These are phyloP conservation scores for Meloidogyne hapla DNA, from an alignment of 1,140 invertebrate species.

Conservation along the genomic window DNA sequence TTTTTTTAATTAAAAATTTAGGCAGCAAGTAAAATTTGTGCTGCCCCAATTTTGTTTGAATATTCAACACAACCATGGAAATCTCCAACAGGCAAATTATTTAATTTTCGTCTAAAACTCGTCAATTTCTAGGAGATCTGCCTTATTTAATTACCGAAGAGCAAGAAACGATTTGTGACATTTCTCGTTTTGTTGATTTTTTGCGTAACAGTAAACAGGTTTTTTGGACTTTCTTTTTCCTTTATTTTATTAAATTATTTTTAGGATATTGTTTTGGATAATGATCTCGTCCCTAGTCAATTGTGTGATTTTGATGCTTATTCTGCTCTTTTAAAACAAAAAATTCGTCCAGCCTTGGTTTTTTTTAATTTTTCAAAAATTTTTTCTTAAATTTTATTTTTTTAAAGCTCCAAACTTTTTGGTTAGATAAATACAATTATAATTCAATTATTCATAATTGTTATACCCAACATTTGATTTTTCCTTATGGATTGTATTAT, in stretches of 20 bases:
- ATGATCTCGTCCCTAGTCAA: conserved; percentile 32
- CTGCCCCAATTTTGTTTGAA: conserved; percentile 39
- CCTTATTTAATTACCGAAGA: conserved; percentile 38
- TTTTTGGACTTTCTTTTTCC: neutral
- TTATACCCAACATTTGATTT: conserved; percentile 51
- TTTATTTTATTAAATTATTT: neutral
- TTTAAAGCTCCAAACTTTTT: conserved; percentile 55
- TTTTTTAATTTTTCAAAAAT: conserved; percentile 6
- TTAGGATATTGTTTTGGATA: conserved; percentile 39
- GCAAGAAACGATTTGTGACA: conserved; percentile 28
- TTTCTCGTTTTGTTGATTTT: conserved; percentile 44
- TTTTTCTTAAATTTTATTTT: conserved; percentile 20
- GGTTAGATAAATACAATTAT: conserved; percentile 59
- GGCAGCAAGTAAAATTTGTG: conserved; percentile 41
- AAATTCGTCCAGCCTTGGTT: conserved; percentile 36
- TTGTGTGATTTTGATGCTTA: conserved; percentile 41
- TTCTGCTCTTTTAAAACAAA: conserved; percentile 31
- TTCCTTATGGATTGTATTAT: conserved; percentile 60
- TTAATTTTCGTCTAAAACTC: neutral
- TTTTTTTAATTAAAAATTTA: conserved; percentile 22
- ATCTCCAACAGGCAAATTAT: conserved; percentile 30
- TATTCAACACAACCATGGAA: conserved; percentile 33
- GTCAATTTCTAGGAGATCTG: conserved; percentile 35
- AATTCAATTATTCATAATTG: conserved; percentile 53
- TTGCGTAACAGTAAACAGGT: conserved; percentile 44